Evolutionary conservation across 2,113 vertebrate genomes (phyloP).

Genomic region (Balaeniceps rex): DNA sequence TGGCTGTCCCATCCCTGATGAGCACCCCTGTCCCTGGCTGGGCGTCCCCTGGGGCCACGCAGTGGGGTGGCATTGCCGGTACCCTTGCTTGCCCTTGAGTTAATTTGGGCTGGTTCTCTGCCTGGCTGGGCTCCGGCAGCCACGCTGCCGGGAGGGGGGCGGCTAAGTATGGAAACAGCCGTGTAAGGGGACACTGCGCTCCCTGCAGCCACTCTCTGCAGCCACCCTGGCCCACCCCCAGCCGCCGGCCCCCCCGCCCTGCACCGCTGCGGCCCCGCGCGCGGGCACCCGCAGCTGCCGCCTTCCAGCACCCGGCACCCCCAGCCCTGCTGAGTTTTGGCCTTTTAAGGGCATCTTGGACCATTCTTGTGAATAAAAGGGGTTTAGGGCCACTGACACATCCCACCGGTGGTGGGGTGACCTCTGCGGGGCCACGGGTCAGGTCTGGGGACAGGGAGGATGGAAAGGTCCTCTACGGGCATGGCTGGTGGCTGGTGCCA

Average conservation of each 20-base stretch:
- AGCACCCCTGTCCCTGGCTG: neutral
- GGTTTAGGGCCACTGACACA: neutral
- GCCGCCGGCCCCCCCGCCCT: neutral
- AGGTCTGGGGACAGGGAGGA: fast-evolving
- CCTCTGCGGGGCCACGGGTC: fast-evolving
- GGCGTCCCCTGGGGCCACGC: neutral
- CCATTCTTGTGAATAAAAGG: neutral
- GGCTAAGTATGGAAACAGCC: constrained; percentile 82
- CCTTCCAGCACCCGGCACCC: constrained; percentile 41
- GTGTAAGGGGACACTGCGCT: constrained; percentile 73
- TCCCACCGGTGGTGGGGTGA: neutral
- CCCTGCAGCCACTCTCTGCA: neutral
- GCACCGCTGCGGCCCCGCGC: neutral
- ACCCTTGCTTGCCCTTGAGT: constrained; percentile 86
- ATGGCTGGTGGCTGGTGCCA: neutral
- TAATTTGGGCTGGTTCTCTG: constrained; percentile 73
- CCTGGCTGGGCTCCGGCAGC: constrained; percentile 50
- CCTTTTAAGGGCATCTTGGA: constrained; percentile 79
- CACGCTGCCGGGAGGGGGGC: constrained; percentile 54
- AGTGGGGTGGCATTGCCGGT: neutral
- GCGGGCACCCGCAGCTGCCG: constrained; percentile 68
- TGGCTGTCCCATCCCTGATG: fast-evolving
- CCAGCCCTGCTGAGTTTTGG: constrained; percentile 19
- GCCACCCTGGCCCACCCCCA: neutral
- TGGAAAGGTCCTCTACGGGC: neutral